These are phyloP conservation scores for Phasianus colchicus DNA, from an alignment of 2,113 vertebrate genomes.

Conservation along the genomic window DNA sequence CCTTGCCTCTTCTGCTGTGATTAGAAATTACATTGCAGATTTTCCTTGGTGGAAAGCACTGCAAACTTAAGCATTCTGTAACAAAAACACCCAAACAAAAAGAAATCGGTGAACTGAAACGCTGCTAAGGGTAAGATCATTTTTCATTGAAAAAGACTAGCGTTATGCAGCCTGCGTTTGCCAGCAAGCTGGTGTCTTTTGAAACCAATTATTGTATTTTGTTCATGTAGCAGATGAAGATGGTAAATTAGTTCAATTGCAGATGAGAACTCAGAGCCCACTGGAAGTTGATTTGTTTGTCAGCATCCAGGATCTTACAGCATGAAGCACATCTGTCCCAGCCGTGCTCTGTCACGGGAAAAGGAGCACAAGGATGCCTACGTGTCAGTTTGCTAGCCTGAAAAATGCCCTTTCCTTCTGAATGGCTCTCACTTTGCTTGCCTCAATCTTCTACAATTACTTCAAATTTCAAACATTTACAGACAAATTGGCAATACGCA, in stretches of 20 bases:
- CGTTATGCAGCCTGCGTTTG: neutral
- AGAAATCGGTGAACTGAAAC: neutral
- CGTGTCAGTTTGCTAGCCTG: neutral
- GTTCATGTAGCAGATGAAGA: slow-evolving; percentile 34
- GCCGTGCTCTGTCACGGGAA: neutral
- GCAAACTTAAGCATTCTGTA: neutral
- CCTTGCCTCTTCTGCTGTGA: neutral
- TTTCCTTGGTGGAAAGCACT: neutral
- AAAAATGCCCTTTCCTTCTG: slow-evolving; percentile 5
- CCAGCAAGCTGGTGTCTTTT: neutral
- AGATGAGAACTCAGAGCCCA: slow-evolving; percentile 13
- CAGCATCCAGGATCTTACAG: slow-evolving; percentile 30
- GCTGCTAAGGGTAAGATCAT: neutral
- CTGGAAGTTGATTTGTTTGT: slow-evolving; percentile 36
- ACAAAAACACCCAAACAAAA: slow-evolving; percentile 4
- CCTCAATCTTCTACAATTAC: neutral
- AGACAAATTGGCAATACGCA: neutral
- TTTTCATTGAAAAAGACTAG: neutral
- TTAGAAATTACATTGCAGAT: neutral
- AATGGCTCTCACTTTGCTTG: neutral
- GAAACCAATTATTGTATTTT: slow-evolving; percentile 29
- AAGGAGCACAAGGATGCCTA: neutral
- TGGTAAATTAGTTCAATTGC: slow-evolving; percentile 48
- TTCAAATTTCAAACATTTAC: neutral
- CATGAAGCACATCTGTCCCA: slow-evolving; percentile 17